phyloP scores from a whole-genome alignment of 2,797 vertebrate species.

The Euphonia xanthogaster region DNA sequence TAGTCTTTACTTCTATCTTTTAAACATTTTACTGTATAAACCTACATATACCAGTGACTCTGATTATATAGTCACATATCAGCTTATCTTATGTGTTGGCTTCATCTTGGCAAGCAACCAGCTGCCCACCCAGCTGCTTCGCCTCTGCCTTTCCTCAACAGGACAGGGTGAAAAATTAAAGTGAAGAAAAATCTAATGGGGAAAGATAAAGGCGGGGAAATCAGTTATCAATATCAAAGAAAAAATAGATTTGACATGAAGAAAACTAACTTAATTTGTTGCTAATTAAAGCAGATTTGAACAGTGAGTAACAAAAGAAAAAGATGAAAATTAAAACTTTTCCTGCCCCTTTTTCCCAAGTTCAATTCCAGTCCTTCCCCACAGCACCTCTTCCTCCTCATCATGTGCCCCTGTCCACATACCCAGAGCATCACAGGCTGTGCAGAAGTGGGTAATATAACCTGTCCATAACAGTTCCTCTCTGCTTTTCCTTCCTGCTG shows the following conservation, averaged over 20 bases:
- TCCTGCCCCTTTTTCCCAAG: not conserved
- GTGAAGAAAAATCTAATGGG: not conserved
- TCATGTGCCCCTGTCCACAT: fast-evolving
- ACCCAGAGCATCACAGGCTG: too few relatives aligned
- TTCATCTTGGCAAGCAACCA: not conserved
- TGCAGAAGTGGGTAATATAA: not conserved
- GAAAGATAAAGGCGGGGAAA: not conserved
- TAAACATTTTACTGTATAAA: not conserved
- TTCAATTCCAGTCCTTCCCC: not conserved
- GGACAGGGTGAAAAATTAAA: not conserved
- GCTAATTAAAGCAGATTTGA: not conserved
- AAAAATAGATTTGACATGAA: not conserved
- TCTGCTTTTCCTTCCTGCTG: not conserved
- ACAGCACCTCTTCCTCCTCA: not conserved
- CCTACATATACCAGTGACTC: not conserved
- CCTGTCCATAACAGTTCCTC: not conserved
- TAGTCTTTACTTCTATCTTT: not conserved
- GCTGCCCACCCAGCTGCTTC: not conserved
- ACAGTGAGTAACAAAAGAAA: not conserved
- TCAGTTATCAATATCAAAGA: not conserved
- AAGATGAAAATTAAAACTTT: not conserved
- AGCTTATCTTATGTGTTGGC: not conserved
- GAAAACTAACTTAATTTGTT: not conserved
- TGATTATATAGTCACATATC: not conserved
- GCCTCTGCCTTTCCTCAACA: not conserved